Evolutionary conservation across 2,888 invertebrate species (phyloP), one percentile per base, ranked within the genome.

Genomic region (Dasypolia templi): DNA sequence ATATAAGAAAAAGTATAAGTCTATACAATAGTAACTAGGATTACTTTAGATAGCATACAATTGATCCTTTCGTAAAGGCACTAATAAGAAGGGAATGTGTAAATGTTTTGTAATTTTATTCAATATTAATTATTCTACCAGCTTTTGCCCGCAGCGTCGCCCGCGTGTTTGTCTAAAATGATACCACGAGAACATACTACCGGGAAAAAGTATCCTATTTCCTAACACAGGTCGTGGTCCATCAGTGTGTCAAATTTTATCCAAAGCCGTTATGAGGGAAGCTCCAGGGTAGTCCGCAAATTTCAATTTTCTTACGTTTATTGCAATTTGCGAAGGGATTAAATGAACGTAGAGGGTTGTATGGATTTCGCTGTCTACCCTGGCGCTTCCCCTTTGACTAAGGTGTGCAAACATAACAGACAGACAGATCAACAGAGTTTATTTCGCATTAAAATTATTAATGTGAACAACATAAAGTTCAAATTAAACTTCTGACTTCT

Each of bases 51-150:
- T 64, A 72, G 46, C 46, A 42, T 79, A 77, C 59, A 73, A 55
- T 77, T 73, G 77, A 73, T 79, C 80, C 76, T 64, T 79, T 53
- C 49, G 11, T 53, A 64, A 77, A 77, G 77, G 77, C 77, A 77
- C 74, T 77, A 63, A 63, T 14, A 46, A 53, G 74, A 64, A 73
- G 64, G 62, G 53, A 79, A 77, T 79, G 39, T 49, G 32, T 64
- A 72, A 56, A 51, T 44, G 5, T 49, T 62, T 56, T 44, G 2
- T 67, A 11, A 22, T 12, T 51, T 65, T 44, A 63, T 6, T 29
- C 22, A 46, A 32, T 32, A 46, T 32, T 32, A 2, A n/a, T 63
- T 22, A 46, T 32, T 63, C 22, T 63, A 63, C 14, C 17, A 63
- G 1, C 1, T 14, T 46, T 29, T 29, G 4, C 19, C 1, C 19